Percentiles rank a stretch among this genome's conserved stretches.
These are phyloP conservation scores for Cavia porcellus DNA, from an alignment of 2,113 vertebrate species.

Conservation along the genomic window DNA sequence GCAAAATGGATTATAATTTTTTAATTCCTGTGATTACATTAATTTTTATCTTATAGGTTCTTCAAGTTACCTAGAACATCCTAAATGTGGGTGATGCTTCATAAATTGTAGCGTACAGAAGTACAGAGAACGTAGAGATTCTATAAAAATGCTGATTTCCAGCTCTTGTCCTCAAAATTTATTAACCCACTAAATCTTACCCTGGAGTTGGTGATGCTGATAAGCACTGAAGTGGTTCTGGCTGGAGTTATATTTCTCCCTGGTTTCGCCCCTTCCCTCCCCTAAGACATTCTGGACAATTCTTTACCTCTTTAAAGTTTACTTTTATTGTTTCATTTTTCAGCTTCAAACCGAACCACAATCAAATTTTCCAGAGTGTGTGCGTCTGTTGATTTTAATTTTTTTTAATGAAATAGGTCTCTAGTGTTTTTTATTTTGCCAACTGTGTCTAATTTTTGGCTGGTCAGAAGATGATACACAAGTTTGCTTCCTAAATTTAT, in stretches of 20 bases:
- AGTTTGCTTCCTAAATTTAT: not conserved
- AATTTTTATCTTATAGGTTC: not conserved
- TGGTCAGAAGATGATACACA: not conserved
- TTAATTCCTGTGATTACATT: not conserved
- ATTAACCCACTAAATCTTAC: not conserved
- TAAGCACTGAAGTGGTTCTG: not conserved
- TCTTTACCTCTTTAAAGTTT: not conserved
- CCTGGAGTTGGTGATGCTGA: no score
- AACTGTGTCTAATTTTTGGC: not conserved
- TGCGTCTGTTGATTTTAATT: not conserved
- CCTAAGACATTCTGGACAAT: not conserved
- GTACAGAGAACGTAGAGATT: not conserved
- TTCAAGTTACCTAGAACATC: not conserved
- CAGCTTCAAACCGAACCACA: not conserved
- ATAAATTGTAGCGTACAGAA: not conserved
- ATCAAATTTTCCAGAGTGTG: no score
- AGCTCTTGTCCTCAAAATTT: not conserved
- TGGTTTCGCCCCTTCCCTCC: not conserved
- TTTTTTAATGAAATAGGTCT: not conserved
- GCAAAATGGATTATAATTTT: not conserved
- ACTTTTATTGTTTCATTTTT: not conserved
- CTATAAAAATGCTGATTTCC: not conserved
- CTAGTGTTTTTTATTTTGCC: not conserved
- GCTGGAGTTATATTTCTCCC: not conserved
- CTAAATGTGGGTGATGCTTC: not conserved